These are phyloP conservation scores for Zoanthus sociatus DNA, from an alignment of 92 coral and sea anemone species.

Conservation along the genomic window DNA sequence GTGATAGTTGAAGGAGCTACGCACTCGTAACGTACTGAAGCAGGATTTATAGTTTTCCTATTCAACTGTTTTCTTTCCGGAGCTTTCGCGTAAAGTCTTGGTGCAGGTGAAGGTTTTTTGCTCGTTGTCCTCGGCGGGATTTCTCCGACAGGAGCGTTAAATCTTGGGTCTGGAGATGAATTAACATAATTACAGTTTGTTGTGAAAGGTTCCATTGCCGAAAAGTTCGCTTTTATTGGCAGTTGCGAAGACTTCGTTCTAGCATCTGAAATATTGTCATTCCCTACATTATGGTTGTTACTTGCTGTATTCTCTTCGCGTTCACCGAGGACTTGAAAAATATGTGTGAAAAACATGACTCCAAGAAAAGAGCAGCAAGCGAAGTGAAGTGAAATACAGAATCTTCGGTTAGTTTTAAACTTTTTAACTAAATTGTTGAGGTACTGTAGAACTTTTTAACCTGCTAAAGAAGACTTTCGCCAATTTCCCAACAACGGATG, in stretches of 20 bases:
- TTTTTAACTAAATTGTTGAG: not conserved
- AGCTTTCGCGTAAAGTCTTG: not conserved
- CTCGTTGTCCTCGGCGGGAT: conserved; percentile 19
- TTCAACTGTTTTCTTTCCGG: conserved; percentile 2
- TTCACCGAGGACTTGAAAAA: conserved; percentile 34
- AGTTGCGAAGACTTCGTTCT: not conserved
- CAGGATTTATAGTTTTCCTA: not conserved
- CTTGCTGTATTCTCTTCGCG: conserved; percentile 7
- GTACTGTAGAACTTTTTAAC: not conserved
- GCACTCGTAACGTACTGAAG: not conserved
- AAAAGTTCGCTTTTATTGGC: not conserved
- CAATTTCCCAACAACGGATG: too few species aligned
- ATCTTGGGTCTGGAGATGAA: conserved; percentile 11
- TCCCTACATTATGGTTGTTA: not conserved
- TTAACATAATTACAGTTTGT: not conserved
- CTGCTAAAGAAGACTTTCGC: not conserved
- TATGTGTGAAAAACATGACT: conserved; percentile 38
- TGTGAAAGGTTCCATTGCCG: not conserved
- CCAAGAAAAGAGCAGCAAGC: not conserved
- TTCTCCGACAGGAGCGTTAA: conserved; percentile 5
- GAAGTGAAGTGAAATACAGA: not conserved
- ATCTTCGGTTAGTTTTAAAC: not conserved
- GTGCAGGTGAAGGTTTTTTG: conserved; percentile 4
- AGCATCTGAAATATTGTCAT: not conserved
- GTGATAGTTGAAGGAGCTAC: not conserved